These are phyloP conservation scores for Trematocara nigrifrons DNA, from an alignment of 2,113 vertebrate genomes.

Conservation along the genomic window DNA sequence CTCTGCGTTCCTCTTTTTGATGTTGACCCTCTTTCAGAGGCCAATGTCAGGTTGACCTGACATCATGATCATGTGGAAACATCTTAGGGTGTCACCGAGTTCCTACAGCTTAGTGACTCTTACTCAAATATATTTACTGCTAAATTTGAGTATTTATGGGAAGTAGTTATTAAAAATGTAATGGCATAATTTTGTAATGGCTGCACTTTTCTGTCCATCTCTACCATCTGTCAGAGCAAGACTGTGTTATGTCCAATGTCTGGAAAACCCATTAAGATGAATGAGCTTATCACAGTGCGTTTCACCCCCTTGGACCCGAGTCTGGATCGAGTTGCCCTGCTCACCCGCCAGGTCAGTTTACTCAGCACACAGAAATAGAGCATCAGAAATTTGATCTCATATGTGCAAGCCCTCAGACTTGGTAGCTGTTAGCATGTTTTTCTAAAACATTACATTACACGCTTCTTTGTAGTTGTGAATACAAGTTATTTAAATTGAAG, in stretches of 20 bases:
- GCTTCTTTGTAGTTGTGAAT: background rate
- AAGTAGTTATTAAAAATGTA: background rate
- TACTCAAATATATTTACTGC: background rate
- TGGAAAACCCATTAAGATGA: constrained; percentile 81
- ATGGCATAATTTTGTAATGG: background rate
- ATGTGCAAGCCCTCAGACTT: background rate
- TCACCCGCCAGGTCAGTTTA: constrained; percentile 76
- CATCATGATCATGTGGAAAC: background rate
- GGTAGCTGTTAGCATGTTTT: background rate
- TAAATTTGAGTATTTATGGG: background rate
- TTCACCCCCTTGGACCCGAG: constrained; percentile 79
- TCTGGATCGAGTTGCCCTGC: constrained; percentile 80
- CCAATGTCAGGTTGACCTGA: background rate
- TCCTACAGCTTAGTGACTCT: background rate
- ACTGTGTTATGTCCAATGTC: constrained; percentile 86
- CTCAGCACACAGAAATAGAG: background rate
- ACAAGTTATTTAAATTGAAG: background rate
- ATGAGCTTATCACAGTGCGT: constrained; percentile 75
- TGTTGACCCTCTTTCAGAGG: background rate
- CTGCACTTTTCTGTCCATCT: background rate
- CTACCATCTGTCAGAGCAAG: constrained; percentile 69
- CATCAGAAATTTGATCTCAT: background rate
- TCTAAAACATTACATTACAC: background rate
- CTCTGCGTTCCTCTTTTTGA: background rate
- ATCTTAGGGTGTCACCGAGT: background rate